Evolutionary conservation across 1,140 invertebrate genomes (phyloP).

Genomic region (Anadara kagoshimensis): DNA sequence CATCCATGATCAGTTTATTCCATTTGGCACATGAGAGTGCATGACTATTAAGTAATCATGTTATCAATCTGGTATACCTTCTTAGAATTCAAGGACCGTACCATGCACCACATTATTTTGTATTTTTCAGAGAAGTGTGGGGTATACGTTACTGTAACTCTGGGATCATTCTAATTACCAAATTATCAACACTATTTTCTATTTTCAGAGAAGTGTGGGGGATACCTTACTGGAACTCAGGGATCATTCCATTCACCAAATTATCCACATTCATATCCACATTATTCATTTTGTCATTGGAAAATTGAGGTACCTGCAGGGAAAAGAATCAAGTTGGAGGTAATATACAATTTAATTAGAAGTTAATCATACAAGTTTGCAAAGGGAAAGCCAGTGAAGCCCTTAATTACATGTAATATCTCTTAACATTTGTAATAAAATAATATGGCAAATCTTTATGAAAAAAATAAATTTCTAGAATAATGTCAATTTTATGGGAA

Average conservation of each 20-base stretch:
- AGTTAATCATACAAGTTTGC: too few species aligned
- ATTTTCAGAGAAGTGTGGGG: constrained; percentile 37
- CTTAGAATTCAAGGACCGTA: too few species aligned
- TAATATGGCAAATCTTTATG: not conserved
- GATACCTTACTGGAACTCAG: constrained; percentile 28
- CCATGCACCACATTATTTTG: too few species aligned
- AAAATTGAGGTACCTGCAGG: constrained; percentile 39
- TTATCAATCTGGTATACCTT: too few species aligned
- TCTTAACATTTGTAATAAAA: too few species aligned
- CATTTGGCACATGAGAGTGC: too few species aligned
- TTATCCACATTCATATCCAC: constrained; percentile 40
- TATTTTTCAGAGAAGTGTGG: constrained; percentile 26
- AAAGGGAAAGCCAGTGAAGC: too few species aligned
- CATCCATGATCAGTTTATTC: too few species aligned
- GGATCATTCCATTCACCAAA: constrained; percentile 50
- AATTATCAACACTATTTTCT: constrained; percentile 30
- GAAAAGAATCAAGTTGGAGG: constrained; percentile 43
- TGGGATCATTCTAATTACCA: constrained; percentile 47
- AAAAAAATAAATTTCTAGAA: not conserved
- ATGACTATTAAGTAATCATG: too few species aligned
- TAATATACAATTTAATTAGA: not conserved
- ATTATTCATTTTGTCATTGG: constrained; percentile 44
- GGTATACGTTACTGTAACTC: constrained; percentile 28
- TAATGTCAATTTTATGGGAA: not conserved
- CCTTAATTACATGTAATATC: too few species aligned